phyloP scores from a whole-genome alignment of 2,113 vertebrate genomes.

The Lagopus muta region DNA sequence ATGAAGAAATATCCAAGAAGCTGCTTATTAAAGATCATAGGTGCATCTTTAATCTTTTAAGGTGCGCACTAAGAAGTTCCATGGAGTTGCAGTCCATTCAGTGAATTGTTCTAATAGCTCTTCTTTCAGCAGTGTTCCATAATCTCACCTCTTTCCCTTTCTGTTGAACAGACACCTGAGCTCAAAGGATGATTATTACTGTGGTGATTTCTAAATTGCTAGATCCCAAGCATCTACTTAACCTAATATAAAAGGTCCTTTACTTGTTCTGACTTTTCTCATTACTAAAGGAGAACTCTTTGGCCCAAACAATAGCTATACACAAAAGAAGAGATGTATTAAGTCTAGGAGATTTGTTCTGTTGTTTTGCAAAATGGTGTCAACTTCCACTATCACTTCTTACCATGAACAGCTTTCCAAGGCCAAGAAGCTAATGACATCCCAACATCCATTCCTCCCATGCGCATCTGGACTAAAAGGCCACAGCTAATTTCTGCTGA shows the following conservation, averaged over 20 bases:
- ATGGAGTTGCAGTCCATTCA: not conserved
- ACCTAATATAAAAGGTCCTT: not conserved
- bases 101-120: not conserved
- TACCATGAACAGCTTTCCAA: constrained; percentile 14
- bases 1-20: not conserved
- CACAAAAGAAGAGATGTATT: not conserved
- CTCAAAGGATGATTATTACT: not conserved
- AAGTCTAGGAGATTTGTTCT: constrained; percentile 17
- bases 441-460: constrained; percentile 23
- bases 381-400: constrained; percentile 10
- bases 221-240: not conserved
- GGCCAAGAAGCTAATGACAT: constrained; percentile 45
- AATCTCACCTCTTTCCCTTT: not conserved
- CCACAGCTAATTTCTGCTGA: constrained; percentile 64
- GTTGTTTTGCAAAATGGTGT: constrained; percentile 39
- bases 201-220: constrained; percentile 28
- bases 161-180: not conserved
- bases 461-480: constrained; percentile 40
- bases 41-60: not conserved
- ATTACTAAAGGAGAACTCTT: not conserved
- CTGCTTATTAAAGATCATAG: not conserved
- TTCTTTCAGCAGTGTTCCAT: not conserved
- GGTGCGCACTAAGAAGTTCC: accelerated
- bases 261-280: not conserved
- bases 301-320: not conserved